Conservation (phyloP, 2,888 invertebrate species). For the Drosophila formosana region DNA sequence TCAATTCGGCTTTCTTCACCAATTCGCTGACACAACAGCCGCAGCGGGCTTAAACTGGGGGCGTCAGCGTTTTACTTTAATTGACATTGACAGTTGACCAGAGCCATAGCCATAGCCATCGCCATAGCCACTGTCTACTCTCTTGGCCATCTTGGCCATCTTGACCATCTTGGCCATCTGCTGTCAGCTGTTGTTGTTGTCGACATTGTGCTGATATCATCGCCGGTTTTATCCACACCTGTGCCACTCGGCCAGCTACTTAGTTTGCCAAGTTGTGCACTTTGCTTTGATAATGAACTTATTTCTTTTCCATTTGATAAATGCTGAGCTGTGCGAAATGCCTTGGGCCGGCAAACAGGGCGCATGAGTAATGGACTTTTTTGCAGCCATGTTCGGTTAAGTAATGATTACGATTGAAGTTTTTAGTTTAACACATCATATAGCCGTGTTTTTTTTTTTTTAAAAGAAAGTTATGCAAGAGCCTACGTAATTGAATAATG, state of each 20-base stretch:
- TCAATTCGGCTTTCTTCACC: conserved; percentile 60
- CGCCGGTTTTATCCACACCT: conserved; percentile 49
- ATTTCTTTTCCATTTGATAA: conserved; percentile 44
- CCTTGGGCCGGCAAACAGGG: conserved; percentile 34
- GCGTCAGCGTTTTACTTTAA: conserved; percentile 73
- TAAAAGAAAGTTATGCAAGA: conserved; percentile 46
- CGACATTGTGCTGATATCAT: conserved; percentile 49
- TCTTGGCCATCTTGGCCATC: conserved; percentile 16
- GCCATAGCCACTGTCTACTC: conserved; percentile 8
- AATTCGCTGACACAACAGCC: conserved; percentile 70
- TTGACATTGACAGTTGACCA: conserved; percentile 73
- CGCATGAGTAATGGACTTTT: conserved; percentile 57
- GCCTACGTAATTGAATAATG: conserved; percentile 50
- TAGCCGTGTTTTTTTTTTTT: conserved; percentile 22
- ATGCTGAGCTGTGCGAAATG: conserved; percentile 45
- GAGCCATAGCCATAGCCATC: conserved; percentile 18
- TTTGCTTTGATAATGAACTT: conserved; percentile 72
- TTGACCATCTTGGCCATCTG: conserved; percentile 7
- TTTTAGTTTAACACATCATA: conserved; percentile 44
- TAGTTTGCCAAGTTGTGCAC: conserved; percentile 52
- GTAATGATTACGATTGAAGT: conserved; percentile 45
- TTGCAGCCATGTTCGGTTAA: conserved; percentile 36
- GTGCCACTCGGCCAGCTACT: conserved; percentile 34
- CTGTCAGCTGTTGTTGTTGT: conserved; percentile 11
- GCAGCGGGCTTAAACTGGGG: conserved; percentile 40